Base-by-base conservation (phyloP, 2,113 vertebrate species). In the Hyperopisus bebe region DNA sequence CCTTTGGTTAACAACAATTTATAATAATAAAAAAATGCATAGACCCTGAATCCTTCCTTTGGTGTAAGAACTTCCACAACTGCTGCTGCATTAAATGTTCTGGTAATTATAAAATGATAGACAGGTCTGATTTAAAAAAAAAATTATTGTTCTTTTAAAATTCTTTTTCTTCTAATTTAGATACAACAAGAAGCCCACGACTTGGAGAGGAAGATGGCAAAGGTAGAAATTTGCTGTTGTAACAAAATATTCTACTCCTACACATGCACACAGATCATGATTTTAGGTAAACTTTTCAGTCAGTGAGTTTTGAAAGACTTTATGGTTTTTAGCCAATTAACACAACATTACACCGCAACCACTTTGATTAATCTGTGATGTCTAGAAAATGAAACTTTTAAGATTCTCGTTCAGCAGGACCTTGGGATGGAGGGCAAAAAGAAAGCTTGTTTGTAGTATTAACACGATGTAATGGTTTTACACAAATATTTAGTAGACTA, bases 181-280 rank as follows among this genome's bases (percentile, higher is more conserved):
- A 99, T 92, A 99, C 98, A 24, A 99, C 98, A 0, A 96, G 98
- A 92, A 94, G 96, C 50, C 98, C 98, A 0, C 96, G 98, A 80
- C 95, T 96, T 0, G 98, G 98, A 51, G 98, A 99, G 89, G 94
- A 95, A 86, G 96, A 99, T 0, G 98, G 98, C 92, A 99, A 95
- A 98, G 98, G 98, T 99, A 94, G 91, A 91, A 3, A 27, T 50
- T 51, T 83, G 17, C 19, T n/a, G 7, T 83, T 46, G 27, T 53
- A 51, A 17, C 9, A 86, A 53, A 19, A 35, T 31, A 77, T 91
- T 92, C 83, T 92, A 46, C 88, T 70, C 70, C 17, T 7, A 5
- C 4, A 39, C 35, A 35, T 39, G 70, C 11, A 39, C 15, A 77
- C 35, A 35, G 19, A 15, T 39, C 31, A 39, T 39, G 70, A 39